Evolutionary conservation across 2,797 vertebrate species (phyloP).

Genomic region (Perodicticus potto): DNA sequence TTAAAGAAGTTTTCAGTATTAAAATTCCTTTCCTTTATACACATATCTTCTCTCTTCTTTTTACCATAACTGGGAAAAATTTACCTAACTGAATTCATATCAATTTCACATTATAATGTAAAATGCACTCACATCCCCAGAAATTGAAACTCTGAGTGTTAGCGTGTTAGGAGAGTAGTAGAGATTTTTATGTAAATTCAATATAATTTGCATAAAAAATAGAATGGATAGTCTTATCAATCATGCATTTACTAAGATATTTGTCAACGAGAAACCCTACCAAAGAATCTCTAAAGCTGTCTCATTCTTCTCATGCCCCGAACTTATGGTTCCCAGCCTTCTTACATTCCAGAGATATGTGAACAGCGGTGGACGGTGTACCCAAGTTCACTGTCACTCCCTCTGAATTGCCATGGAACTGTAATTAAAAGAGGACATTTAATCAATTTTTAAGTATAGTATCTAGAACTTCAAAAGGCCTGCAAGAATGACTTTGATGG

Average conservation of each 20-base stretch:
- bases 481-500: background rate
- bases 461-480: background rate
- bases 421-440: background rate
- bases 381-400: accelerated
- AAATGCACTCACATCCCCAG: background rate
- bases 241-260: accelerated
- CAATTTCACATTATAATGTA: background rate
- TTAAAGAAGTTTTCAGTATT: background rate
- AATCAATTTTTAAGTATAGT: background rate
- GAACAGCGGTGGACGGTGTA: accelerated
- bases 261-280: background rate
- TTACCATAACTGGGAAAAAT: background rate
- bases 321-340: background rate
- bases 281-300: too few relatives aligned
- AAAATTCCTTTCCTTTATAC: background rate
- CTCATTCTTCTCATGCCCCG: background rate
- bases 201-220: background rate
- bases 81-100: background rate
- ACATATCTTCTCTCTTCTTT: background rate
- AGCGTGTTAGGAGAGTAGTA: background rate
- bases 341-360: too few relatives aligned
- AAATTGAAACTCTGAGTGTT: background rate
- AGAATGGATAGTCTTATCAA: background rate
- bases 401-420: background rate
- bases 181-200: too few relatives aligned